phyloP scores from a whole-genome alignment of 2,888 invertebrate species.

The Polylopha cassiicola region DNA sequence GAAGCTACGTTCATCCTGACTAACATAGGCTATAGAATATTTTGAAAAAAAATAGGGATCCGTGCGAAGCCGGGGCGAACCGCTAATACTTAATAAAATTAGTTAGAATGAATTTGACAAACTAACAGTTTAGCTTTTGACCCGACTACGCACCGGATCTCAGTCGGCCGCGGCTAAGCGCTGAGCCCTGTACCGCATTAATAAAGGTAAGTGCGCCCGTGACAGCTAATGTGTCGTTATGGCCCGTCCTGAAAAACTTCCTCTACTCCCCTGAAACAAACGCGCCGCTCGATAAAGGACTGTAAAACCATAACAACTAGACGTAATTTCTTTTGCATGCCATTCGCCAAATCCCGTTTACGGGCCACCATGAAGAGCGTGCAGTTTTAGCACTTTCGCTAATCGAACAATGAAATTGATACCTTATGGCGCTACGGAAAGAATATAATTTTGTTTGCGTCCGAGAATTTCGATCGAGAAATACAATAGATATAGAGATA shows the following conservation, averaged over 20 bases:
- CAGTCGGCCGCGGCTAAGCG: constrained; percentile 40
- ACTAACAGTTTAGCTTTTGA: constrained; percentile 10
- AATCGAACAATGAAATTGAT: constrained; percentile 35
- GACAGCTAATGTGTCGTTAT: constrained; percentile 72
- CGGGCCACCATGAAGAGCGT: constrained; percentile 50
- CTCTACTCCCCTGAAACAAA: constrained; percentile 44
- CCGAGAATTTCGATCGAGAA: constrained; percentile 40
- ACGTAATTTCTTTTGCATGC: constrained; percentile 31
- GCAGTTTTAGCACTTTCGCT: constrained; percentile 46
- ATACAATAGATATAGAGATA: constrained; percentile 31
- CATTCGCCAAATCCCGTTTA: constrained; percentile 43
- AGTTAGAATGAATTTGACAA: too few species aligned
- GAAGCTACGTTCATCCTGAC: too few species aligned
- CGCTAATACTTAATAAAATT: too few species aligned
- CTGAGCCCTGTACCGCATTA: constrained; percentile 67
- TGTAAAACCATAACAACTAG: constrained; percentile 30
- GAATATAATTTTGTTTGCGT: constrained; percentile 31
- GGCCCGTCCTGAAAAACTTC: constrained; percentile 68
- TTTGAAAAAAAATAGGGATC: too few species aligned
- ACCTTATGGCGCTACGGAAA: constrained; percentile 36
- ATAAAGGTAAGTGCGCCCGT: constrained; percentile 69
- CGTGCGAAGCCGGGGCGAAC: too few species aligned
- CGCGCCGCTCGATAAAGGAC: constrained; percentile 34
- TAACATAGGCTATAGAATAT: too few species aligned
- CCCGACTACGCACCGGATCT: constrained; percentile 36